phyloP scores from a whole-genome alignment of 1,140 invertebrate genomes.

The Leucophenga varia region DNA sequence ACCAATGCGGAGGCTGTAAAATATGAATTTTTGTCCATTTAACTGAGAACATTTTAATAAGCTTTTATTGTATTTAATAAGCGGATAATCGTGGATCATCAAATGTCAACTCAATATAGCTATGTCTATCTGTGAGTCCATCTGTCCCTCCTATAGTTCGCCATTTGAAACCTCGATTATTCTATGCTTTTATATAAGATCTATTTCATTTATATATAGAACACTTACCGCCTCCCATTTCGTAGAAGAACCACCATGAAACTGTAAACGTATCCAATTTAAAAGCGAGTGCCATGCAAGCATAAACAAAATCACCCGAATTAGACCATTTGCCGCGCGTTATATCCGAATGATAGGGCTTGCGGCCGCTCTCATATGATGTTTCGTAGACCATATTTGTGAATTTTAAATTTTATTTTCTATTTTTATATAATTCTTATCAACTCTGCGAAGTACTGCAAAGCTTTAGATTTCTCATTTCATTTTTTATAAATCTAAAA shows the following conservation, averaged over 20 bases:
- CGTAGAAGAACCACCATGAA: slow-evolving; percentile 32
- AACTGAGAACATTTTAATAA: no score
- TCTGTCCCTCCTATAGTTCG: no score
- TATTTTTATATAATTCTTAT: no score
- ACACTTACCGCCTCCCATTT: slow-evolving; percentile 40
- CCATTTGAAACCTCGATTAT: slow-evolving; percentile 1
- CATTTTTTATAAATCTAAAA: no score
- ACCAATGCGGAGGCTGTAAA: slow-evolving; percentile 29
- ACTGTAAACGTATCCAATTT: slow-evolving; percentile 36
- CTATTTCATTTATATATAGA: not conserved
- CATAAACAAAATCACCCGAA: slow-evolving; percentile 38
- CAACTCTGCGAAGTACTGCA: no score
- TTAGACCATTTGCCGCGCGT: slow-evolving; percentile 44
- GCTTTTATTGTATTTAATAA: not conserved
- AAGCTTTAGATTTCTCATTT: no score
- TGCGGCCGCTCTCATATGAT: slow-evolving; percentile 41
- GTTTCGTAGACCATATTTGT: slow-evolving; percentile 48
- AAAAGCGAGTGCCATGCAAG: slow-evolving; percentile 37
- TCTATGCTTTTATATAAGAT: not conserved
- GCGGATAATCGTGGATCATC: not conserved
- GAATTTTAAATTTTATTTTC: no score
- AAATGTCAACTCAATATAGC: not conserved
- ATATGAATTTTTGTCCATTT: no score
- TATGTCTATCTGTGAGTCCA: no score
- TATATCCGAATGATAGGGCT: slow-evolving; percentile 39